Conservation (phyloP, 2,113 vertebrate genomes). For the Melospiza georgiana region DNA sequence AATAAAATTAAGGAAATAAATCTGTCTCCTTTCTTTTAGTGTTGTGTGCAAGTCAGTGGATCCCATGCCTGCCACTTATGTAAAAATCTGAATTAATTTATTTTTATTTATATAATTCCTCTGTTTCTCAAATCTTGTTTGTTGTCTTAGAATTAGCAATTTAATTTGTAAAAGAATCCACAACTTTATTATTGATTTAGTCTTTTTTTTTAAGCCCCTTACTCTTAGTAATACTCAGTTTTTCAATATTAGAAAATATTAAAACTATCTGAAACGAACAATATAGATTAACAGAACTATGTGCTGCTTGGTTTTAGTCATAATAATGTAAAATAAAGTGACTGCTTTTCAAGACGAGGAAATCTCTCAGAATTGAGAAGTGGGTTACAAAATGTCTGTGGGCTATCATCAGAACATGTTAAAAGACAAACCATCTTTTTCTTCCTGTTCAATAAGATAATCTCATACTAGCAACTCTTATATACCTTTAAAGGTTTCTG, state of each 20-base stretch:
- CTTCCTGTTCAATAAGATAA: neutral
- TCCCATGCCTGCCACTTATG: neutral
- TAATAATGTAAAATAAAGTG: neutral
- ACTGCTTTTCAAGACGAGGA: neutral
- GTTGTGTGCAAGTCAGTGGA: neutral
- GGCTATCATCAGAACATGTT: neutral
- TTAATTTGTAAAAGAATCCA: neutral
- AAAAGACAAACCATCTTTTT: neutral
- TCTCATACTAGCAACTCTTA: neutral
- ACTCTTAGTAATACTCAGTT: neutral
- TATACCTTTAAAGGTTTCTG: neutral
- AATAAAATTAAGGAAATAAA: slow-evolving; percentile 1
- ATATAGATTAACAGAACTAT: neutral
- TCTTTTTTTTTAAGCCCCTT: neutral
- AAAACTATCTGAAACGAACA: neutral
- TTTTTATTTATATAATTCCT: neutral
- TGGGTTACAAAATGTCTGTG: neutral
- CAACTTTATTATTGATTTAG: neutral
- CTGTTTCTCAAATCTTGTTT: neutral
- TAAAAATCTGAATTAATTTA: neutral
- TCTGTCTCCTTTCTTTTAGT: neutral
- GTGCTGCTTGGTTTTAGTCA: neutral
- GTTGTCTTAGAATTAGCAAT: neutral
- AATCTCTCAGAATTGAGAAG: neutral
- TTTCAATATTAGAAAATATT: neutral